Conservation (phyloP, 2,888 invertebrate genomes). For the Tribolium freemani region DNA sequence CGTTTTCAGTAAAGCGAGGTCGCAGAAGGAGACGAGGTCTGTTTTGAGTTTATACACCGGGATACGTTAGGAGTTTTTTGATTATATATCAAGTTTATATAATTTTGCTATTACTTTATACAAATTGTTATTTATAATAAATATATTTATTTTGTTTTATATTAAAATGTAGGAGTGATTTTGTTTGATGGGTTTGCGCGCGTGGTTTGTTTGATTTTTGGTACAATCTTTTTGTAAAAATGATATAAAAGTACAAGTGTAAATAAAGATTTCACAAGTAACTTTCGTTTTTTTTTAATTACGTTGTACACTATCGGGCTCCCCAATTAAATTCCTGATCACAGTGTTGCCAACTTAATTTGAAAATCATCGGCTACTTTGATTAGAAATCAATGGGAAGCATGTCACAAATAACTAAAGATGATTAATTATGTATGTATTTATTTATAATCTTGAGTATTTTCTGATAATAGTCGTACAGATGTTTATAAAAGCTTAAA, state of each 20-base stretch:
- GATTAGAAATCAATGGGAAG: too few species aligned
- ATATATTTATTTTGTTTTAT: conserved; percentile 37
- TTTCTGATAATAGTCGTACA: conserved; percentile 23
- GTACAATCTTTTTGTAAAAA: too few species aligned
- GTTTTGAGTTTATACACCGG: conserved; percentile 94
- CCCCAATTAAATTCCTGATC: too few species aligned
- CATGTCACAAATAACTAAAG: not conserved
- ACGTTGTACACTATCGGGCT: not conserved
- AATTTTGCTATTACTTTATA: conserved; percentile 29
- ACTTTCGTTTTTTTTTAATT: not conserved
- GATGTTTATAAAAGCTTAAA: conserved; percentile 32
- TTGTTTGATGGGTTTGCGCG: not conserved
- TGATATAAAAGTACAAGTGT: conserved; percentile 1
- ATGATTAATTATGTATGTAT: not conserved
- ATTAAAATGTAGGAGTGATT: not conserved
- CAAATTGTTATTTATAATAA: conserved; percentile 36
- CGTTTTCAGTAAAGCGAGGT: conserved; percentile 97
- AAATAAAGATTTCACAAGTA: conserved; percentile 1
- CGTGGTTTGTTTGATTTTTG: too few species aligned
- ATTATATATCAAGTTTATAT: conserved; percentile 18
- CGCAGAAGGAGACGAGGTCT: conserved; percentile 94
- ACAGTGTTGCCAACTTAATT: too few species aligned
- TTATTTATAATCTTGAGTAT: conserved; percentile 25
- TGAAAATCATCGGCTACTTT: not conserved
- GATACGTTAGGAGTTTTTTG: conserved; percentile 73